phyloP scores from a whole-genome alignment of 2,113 vertebrate genomes.

The Marcusenius ussheri region DNA sequence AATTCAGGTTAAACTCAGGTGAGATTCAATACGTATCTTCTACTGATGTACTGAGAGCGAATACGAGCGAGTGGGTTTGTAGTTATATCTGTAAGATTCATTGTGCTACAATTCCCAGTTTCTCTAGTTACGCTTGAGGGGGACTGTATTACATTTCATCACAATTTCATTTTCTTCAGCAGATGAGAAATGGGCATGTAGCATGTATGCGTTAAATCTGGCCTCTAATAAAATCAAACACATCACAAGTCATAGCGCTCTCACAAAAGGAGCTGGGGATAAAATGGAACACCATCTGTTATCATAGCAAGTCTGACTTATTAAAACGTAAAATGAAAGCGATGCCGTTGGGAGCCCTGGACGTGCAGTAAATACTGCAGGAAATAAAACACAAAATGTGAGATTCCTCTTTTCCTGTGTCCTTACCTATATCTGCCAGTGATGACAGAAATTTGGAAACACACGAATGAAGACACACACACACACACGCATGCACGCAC shows the following conservation, averaged over 20 bases:
- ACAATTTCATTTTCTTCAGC: slow-evolving; percentile 98
- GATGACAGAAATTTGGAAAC: neutral
- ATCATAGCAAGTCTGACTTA: slow-evolving; percentile 80
- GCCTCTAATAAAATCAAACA: slow-evolving; percentile 99
- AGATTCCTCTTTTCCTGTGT: slow-evolving; percentile 15
- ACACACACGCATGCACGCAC: neutral
- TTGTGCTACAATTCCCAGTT: slow-evolving; percentile 96
- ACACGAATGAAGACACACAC: neutral
- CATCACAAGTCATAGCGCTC: slow-evolving; percentile 90
- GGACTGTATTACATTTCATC: slow-evolving; percentile 99
- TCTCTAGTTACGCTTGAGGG: slow-evolving; percentile 92
- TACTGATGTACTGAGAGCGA: neutral
- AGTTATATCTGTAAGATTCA: slow-evolving; percentile 99
- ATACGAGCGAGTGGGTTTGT: slow-evolving; percentile 38
- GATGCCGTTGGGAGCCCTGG: slow-evolving; percentile 40
- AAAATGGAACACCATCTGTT: slow-evolving; percentile 95
- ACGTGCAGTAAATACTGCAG: slow-evolving; percentile 48
- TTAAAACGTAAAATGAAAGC: slow-evolving; percentile 77
- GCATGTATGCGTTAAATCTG: slow-evolving; percentile 98
- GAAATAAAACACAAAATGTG: slow-evolving; percentile 41
- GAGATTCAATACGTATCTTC: neutral
- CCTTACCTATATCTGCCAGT: neutral
- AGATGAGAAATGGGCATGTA: slow-evolving; percentile 97
- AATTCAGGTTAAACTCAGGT: neutral
- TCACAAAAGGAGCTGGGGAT: slow-evolving; percentile 72